Conservation (phyloP, 1,140 invertebrate species). For the Zaprionus lachaisei region DNA sequence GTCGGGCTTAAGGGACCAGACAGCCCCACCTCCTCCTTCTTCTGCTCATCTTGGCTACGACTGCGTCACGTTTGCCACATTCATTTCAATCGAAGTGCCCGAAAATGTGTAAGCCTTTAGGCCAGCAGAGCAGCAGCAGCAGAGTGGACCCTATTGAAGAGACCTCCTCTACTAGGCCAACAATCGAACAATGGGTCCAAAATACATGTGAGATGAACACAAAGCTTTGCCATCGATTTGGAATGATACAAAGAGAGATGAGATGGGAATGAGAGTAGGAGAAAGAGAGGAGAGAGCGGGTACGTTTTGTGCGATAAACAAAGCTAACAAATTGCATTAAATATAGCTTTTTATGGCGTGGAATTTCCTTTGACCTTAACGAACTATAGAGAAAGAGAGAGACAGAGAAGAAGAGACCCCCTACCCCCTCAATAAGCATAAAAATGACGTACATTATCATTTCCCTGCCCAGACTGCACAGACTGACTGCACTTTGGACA, state of each 20-base stretch:
- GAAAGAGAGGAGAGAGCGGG: not conserved
- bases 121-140: not conserved
- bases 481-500: not conserved
- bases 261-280: not conserved
- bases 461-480: not conserved
- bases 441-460: not conserved
- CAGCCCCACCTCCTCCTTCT: not conserved
- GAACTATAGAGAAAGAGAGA: not conserved
- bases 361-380: not conserved
- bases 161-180: constrained; percentile 15
- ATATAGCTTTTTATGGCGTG: constrained; percentile 5
- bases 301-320: not conserved
- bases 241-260: not conserved
- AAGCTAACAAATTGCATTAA: constrained; percentile 10
- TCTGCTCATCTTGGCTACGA: constrained; percentile 9
- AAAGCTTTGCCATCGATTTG: constrained; percentile 2
- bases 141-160: constrained; percentile 12
- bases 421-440: not conserved
- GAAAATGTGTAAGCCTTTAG: constrained; percentile 15
- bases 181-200: not conserved
- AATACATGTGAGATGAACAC: constrained; percentile 6
- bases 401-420: not conserved
- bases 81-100: constrained; percentile 69
- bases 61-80: constrained; percentile 73
- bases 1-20: constrained; percentile 13